A percentile compares a stretch with the other conserved stretches of the same genome.
These are phyloP conservation scores for Stichopus horrens DNA, from an alignment of 53 echinoderm and acorn worm genomes.

Conservation along the genomic window DNA sequence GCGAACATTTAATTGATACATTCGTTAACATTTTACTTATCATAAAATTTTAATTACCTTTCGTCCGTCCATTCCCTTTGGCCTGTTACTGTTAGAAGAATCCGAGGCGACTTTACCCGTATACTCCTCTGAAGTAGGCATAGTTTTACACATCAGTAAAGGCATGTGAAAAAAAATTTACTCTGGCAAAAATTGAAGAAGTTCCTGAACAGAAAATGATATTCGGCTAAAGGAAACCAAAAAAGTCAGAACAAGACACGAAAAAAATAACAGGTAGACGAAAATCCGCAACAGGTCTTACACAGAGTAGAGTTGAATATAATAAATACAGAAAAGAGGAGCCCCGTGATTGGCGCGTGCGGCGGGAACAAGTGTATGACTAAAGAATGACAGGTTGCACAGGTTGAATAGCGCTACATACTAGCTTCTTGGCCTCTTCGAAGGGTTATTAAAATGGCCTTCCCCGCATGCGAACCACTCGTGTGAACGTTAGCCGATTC, in stretches of 20 bases:
- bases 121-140: conserved; percentile 59
- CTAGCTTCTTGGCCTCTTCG: conserved; percentile 40
- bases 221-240: no score
- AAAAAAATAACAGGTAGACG: conserved; percentile 13
- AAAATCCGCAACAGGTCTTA: conserved; percentile 31
- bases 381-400: not conserved
- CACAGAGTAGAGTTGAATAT: not conserved
- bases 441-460: conserved; percentile 43
- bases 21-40: no score
- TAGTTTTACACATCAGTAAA: conserved; percentile 43
- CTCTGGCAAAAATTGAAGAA: no score
- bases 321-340: not conserved
- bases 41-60: conserved; percentile 62
- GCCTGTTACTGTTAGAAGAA: conserved; percentile 78
- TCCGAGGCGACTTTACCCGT: conserved; percentile 77
- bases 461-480: conserved; percentile 46
- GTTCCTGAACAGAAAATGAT: no score
- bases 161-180: conserved; percentile 26
- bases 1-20: no score
- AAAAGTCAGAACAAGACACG: no score
- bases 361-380: conserved; percentile 22
- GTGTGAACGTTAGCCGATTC: conserved; percentile 31
- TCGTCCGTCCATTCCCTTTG: conserved; percentile 80
- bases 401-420: not conserved
- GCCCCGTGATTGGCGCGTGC: conserved; percentile 43